Conservation (phyloP, 2,113 vertebrate species). For the Aythya baeri region DNA sequence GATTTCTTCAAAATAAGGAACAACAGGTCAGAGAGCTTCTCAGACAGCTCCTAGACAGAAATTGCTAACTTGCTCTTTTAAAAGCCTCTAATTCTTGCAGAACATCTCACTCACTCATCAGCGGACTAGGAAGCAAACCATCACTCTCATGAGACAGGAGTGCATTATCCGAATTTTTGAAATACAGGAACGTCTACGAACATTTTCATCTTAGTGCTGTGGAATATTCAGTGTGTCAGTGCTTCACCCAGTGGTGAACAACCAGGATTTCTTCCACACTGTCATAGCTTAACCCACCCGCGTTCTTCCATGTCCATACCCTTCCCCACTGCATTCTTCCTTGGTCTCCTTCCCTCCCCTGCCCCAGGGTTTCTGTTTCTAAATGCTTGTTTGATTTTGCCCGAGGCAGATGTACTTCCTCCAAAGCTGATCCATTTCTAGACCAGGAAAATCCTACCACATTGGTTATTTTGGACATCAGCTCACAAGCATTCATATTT, state of each 20-base stretch:
- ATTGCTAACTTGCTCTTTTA: background rate
- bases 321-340: background rate
- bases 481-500: background rate
- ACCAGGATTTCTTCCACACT: background rate
- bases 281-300: background rate
- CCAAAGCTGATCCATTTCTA: background rate
- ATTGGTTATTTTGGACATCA: background rate
- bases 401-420: background rate
- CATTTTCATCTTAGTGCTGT: background rate
- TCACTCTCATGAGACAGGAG: background rate
- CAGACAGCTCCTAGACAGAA: background rate
- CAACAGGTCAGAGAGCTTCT: background rate
- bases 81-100: background rate
- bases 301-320: accelerated
- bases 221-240: background rate
- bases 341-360: background rate
- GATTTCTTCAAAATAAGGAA: background rate
- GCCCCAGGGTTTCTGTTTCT: background rate
- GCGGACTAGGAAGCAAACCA: background rate
- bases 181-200: background rate
- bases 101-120: background rate
- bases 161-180: background rate
- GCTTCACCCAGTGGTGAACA: background rate
- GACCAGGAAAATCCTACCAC: background rate
- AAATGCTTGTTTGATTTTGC: background rate